Percentiles rank a stretch among this genome's conserved stretches.
phyloP scores from a whole-genome alignment of 1,140 invertebrate species.

The Drosophila micromelanica region DNA sequence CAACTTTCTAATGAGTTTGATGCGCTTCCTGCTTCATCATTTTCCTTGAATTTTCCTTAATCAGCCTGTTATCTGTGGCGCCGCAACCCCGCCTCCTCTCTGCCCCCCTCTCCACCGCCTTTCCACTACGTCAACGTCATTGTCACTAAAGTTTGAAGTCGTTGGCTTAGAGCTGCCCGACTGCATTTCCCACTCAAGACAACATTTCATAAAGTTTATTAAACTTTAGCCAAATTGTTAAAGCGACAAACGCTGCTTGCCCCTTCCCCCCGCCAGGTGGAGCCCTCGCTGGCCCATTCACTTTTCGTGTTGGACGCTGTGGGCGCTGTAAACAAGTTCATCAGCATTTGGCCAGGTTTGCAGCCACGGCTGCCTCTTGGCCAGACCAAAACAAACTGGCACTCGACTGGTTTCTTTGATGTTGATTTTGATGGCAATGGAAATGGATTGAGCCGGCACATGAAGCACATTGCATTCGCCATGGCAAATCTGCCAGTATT shows the following conservation, averaged over 20 bases:
- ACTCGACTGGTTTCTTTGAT: conserved; percentile 42
- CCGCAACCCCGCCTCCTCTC: background rate
- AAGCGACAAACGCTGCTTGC: conserved; percentile 57
- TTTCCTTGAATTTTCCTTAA: conserved; percentile 33
- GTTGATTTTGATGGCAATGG: conserved; percentile 33
- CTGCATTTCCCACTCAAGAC: conserved; percentile 80
- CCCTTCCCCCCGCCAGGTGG: background rate
- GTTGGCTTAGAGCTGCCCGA: conserved; percentile 37
- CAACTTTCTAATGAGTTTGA: too few relatives aligned
- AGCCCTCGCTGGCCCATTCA: conserved; percentile 52
- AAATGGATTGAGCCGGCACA: conserved; percentile 36
- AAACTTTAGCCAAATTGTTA: conserved; percentile 82
- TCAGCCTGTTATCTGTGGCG: conserved; percentile 17
- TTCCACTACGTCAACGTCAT: conserved; percentile 18
- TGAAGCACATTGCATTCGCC: conserved; percentile 15
- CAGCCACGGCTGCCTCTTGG: background rate
- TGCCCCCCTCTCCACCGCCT: too few relatives aligned
- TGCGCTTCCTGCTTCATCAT: too few relatives aligned
- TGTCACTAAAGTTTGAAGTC: conserved; percentile 61
- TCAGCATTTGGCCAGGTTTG: conserved; percentile 66
- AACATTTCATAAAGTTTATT: conserved; percentile 82
- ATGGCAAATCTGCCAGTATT: conserved; percentile 26
- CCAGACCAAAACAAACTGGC: conserved; percentile 66
- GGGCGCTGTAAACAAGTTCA: conserved; percentile 74
- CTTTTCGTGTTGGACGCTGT: conserved; percentile 63